Percentiles rank a stretch among this genome's conserved stretches.
Evolutionary conservation across 2,888 invertebrate genomes (phyloP).

Genomic region (Beris chalybata): DNA sequence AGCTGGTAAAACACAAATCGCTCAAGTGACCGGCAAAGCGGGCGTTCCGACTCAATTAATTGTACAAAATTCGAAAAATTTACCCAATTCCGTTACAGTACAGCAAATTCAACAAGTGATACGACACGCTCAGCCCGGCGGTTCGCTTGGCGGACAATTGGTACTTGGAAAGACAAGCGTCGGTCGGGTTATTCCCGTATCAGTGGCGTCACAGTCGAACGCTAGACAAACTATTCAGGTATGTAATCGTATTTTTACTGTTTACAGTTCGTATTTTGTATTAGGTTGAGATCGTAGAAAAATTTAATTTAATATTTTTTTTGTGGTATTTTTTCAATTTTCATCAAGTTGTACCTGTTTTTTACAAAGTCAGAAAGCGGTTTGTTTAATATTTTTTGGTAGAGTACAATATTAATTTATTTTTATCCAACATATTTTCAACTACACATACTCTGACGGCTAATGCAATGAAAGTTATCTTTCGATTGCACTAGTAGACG

Average conservation of each 20-base stretch:
- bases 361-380: too few relatives aligned
- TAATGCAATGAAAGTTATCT: too few relatives aligned
- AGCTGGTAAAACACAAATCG: conserved; percentile 63
- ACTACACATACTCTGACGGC: too few relatives aligned
- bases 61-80: conserved; percentile 64
- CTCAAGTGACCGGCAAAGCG: conserved; percentile 50
- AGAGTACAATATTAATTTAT: too few relatives aligned
- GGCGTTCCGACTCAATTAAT: conserved; percentile 70
- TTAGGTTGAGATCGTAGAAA: too few relatives aligned
- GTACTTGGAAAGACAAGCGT: conserved; percentile 65
- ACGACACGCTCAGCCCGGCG: conserved; percentile 62
- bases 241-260: conserved; percentile 12
- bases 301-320: too few relatives aligned
- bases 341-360: too few relatives aligned
- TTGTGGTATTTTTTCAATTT: too few relatives aligned
- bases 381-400: too few relatives aligned
- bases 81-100: conserved; percentile 67
- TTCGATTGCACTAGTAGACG: too few relatives aligned
- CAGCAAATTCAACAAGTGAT: conserved; percentile 76
- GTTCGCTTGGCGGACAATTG: conserved; percentile 56
- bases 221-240: conserved; percentile 62
- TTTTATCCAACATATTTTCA: too few relatives aligned
- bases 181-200: conserved; percentile 68
- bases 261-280: too few relatives aligned
- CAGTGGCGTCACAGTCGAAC: conserved; percentile 60